Conservation (phyloP, 2,888 invertebrate genomes). For the Furcula furcula region DNA sequence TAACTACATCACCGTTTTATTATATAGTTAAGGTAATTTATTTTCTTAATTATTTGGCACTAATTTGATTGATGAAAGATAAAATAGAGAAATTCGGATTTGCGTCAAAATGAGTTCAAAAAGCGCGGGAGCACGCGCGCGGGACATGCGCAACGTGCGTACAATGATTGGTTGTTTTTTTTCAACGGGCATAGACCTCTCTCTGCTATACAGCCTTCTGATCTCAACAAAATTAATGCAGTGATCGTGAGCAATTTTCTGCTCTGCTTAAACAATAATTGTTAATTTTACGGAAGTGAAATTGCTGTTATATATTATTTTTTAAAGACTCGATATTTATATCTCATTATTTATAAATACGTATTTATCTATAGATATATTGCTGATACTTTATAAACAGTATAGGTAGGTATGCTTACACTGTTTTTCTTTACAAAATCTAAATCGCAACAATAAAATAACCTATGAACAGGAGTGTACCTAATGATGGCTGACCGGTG, state of each 20-base stretch:
- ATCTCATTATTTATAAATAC: too few relatives aligned
- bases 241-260: slow-evolving; percentile 49
- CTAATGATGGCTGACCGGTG: too few relatives aligned
- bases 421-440: too few relatives aligned
- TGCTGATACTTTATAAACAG: too few relatives aligned
- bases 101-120: slow-evolving; percentile 41
- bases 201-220: slow-evolving; percentile 49
- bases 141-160: slow-evolving; percentile 60
- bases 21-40: background rate
- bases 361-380: too few relatives aligned
- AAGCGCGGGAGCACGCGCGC: slow-evolving; percentile 61
- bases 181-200: slow-evolving; percentile 44
- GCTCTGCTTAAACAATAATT: slow-evolving; percentile 35
- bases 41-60: background rate
- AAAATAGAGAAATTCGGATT: background rate
- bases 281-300: slow-evolving; percentile 37
- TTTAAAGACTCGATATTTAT: too few relatives aligned
- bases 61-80: background rate
- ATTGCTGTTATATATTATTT: too few relatives aligned
- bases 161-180: slow-evolving; percentile 59
- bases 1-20: background rate
- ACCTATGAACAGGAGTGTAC: too few relatives aligned
- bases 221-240: slow-evolving; percentile 36
- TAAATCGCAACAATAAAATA: too few relatives aligned
- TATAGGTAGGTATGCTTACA: too few relatives aligned